phyloP scores from a whole-genome alignment of 2,888 invertebrate species.

The Lagria hirta region DNA sequence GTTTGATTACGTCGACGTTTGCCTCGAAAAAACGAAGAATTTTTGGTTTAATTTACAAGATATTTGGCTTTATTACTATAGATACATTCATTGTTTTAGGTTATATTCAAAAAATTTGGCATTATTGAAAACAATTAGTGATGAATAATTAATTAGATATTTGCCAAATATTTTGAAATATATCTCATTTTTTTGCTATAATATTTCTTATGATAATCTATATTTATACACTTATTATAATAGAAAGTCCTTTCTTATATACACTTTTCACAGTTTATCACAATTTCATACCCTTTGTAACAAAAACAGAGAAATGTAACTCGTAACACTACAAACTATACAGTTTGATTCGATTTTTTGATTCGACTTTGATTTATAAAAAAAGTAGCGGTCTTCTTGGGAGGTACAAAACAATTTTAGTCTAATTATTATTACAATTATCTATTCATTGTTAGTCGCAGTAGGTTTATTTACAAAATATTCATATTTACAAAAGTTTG shows the following conservation, averaged over 20 bases:
- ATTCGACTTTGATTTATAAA: background rate
- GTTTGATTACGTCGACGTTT: constrained; percentile 9
- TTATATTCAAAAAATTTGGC: too few species aligned
- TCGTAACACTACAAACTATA: constrained; percentile 21
- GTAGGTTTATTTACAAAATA: constrained; percentile 8
- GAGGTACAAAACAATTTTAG: constrained; percentile 17
- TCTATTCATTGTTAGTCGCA: constrained; percentile 19
- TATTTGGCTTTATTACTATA: too few species aligned
- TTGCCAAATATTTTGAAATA: constrained; percentile 15
- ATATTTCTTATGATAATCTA: constrained; percentile 15
- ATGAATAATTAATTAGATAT: constrained; percentile 1
- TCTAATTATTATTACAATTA: constrained; percentile 10
- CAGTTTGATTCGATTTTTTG: constrained; percentile 15
- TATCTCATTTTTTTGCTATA: constrained; percentile 16
- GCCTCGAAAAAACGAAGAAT: constrained; percentile 10
- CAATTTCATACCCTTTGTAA: constrained; percentile 28
- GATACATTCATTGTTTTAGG: too few species aligned
- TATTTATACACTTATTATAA: constrained; percentile 22
- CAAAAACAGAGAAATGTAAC: constrained; percentile 15
- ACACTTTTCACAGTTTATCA: constrained; percentile 29
- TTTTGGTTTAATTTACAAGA: too few species aligned
- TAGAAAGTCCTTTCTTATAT: constrained; percentile 17
- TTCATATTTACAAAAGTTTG: constrained; percentile 19
- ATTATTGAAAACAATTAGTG: constrained; percentile 1
- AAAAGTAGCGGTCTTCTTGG: too few species aligned